These are phyloP conservation scores for Drosophila longiperda DNA, from an alignment of 2,888 invertebrate species.

Conservation along the genomic window DNA sequence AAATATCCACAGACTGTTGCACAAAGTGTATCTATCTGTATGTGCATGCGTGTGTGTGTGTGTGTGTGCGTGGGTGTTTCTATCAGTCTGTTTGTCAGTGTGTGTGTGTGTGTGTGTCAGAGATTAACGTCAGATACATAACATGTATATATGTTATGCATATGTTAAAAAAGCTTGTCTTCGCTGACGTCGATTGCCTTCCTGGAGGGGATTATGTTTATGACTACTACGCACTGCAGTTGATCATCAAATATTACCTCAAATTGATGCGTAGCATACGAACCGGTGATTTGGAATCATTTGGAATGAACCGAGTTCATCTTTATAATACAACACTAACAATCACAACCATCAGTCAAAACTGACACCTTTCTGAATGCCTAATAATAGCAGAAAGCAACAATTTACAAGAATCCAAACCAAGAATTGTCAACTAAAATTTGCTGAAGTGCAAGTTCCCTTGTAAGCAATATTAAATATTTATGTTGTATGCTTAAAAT, in stretches of 20 bases:
- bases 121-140: slow-evolving; percentile 71
- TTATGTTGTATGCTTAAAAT: background rate
- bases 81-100: slow-evolving; percentile 4
- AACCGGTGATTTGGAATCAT: slow-evolving; percentile 4
- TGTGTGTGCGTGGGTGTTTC: slow-evolving; percentile 12
- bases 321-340: slow-evolving; percentile 1
- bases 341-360: slow-evolving; percentile 16
- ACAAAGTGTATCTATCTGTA: slow-evolving; percentile 15
- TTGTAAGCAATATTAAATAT: background rate
- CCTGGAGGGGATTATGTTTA: slow-evolving; percentile 68
- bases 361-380: slow-evolving; percentile 34
- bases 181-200: slow-evolving; percentile 43
- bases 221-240: slow-evolving; percentile 36
- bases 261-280: slow-evolving; percentile 25
- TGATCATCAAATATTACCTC: slow-evolving; percentile 36
- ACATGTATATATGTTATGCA: slow-evolving; percentile 2
- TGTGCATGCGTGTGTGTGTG: slow-evolving; percentile 10
- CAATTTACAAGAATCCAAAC: slow-evolving; percentile 6
- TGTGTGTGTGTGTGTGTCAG: slow-evolving; percentile 16
- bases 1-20: slow-evolving; percentile 42
- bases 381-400: slow-evolving; percentile 38
- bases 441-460: background rate
- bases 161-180: slow-evolving; percentile 30
- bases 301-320: slow-evolving; percentile 14
- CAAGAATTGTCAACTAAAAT: background rate